These are phyloP conservation scores for Cylindroiulus punctatus DNA, from an alignment of 2,888 invertebrate species.

Conservation along the genomic window DNA sequence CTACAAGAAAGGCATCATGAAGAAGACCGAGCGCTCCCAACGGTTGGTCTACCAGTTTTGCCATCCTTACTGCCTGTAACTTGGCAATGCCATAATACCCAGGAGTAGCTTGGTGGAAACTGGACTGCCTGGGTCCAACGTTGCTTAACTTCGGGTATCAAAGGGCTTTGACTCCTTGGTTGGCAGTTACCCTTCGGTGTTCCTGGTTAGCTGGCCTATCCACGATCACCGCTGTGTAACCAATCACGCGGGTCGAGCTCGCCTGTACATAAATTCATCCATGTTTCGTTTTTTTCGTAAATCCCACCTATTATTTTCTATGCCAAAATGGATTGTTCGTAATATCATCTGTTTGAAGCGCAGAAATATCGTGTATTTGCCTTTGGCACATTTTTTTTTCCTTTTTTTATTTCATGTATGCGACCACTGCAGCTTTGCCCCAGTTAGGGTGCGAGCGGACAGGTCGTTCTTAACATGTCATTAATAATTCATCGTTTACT, in stretches of 20 bases:
- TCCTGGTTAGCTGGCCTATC: constrained; percentile 34
- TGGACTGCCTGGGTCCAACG: too few relatives aligned
- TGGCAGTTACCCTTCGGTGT: not conserved
- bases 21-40: constrained; percentile 98
- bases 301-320: constrained; percentile 2
- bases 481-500: not conserved
- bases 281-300: not conserved
- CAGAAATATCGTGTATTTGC: constrained; percentile 32
- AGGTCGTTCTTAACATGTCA: not conserved
- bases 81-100: not conserved
- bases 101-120: too few relatives aligned
- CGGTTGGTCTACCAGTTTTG: constrained; percentile 99
- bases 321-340: not conserved
- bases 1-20: constrained; percentile 99
- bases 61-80: constrained; percentile 87
- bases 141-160: too few relatives aligned
- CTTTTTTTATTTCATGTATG: not conserved
- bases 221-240: not conserved
- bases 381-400: constrained; percentile 12
- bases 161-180: not conserved
- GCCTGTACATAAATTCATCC: not conserved
- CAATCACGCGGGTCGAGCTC: not conserved
- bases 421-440: not conserved
- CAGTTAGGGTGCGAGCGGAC: constrained; percentile 47
- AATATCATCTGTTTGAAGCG: too few relatives aligned